Evolutionary conservation across 2,888 invertebrate species (phyloP), one percentile per base, ranked within the genome.

Genomic region (Neoitamus cyanurus): DNA sequence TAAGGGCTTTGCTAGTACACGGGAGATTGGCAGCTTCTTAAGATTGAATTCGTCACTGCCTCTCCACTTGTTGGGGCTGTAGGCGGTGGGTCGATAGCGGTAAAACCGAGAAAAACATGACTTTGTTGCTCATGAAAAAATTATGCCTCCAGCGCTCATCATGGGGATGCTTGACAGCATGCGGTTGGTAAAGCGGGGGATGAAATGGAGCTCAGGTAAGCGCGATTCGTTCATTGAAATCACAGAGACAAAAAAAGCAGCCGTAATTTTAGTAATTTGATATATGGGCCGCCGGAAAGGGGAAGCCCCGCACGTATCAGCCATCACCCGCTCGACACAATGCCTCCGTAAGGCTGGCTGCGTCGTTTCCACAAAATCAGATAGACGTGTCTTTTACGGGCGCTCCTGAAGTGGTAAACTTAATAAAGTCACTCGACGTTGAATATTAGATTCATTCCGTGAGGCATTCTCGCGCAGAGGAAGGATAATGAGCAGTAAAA

Each of bases 251-350:
- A 31, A 70, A n/a, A 70, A 30, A 70, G 31, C 15, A 5, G 7
- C 70, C 31, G n/a, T 70, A 70, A 70, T 70, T 70, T 70, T 31
- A 30, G 70, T 70, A 70, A 70, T 70, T 70, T 70, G 70, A 70
- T 70, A 70, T 70, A 70, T 30, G 25, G 2, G 25, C 6, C 7
- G 2, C 3, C 0, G 58, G 25, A 20, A 1, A 9, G 9, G 58
- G 9, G 25, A 0, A 15, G 9, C 9, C 25, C 42, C n/a, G 13
- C 25, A 7, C 9, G 58, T 58, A 20, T 15, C 15, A 48, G 15
- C 20, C 7, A 58, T 58, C 15, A 20, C 58, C 15, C 15, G 58
- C 20, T n/a, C 48, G 20, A 7, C 37, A 11, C 37, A 13, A 42
- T n/a, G 37, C 42, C n/a, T n/a, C n/a, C n/a, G n/a, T n/a, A n/a